Conservation (phyloP, 2,113 vertebrate species). For the Centropus bengalensis region DNA sequence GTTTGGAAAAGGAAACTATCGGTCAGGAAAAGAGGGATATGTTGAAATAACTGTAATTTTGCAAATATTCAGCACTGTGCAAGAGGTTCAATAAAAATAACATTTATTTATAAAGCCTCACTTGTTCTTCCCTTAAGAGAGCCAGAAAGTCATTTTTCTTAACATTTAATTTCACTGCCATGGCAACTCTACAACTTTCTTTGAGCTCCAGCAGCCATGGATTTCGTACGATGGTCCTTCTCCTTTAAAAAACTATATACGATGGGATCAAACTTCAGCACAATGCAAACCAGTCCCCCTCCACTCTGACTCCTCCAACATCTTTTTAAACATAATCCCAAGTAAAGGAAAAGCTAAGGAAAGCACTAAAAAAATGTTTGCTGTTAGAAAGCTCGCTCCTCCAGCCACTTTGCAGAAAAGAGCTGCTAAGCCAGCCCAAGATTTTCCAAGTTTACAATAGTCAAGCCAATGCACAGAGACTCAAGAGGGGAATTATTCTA, state of each 20-base stretch:
- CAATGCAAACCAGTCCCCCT: not conserved
- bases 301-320: not conserved
- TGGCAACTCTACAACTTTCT: not conserved
- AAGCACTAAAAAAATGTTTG: not conserved
- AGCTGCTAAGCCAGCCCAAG: not conserved
- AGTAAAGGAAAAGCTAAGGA: not conserved
- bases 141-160: not conserved
- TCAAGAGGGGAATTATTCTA: not conserved
- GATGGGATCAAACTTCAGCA: not conserved
- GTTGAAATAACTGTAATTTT: conserved; percentile 52
- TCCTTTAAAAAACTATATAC: not conserved
- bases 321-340: not conserved
- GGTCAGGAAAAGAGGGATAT: conserved; percentile 2
- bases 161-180: not conserved
- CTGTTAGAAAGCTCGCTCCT: not conserved
- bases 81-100: conserved; percentile 42
- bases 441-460: not conserved
- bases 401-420: not conserved
- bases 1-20: conserved; percentile 46
- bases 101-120: conserved; percentile 25
- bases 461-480: not conserved
- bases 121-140: not conserved
- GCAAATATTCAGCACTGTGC: not conserved
- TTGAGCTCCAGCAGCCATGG: not conserved
- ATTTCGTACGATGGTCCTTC: not conserved